phyloP scores from a whole-genome alignment of 2,888 invertebrate genomes.

The Aphidius colemani region DNA sequence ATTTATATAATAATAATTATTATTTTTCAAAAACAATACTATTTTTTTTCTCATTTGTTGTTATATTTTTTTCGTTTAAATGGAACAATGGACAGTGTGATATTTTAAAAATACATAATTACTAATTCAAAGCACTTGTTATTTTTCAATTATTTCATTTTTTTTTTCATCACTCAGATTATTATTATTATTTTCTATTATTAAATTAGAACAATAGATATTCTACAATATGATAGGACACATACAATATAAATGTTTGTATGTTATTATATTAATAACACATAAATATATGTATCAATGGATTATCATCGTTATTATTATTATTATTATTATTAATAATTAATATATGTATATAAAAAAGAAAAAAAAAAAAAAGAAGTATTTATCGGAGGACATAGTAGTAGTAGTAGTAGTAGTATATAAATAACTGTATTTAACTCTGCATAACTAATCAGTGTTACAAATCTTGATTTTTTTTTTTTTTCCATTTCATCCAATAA shows the following conservation, averaged over 20 bases:
- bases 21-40: constrained; percentile 13
- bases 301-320: constrained; percentile 29
- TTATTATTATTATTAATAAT: not conserved
- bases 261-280: constrained; percentile 24
- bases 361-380: not conserved
- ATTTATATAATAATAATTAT: constrained; percentile 32
- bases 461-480: constrained; percentile 29
- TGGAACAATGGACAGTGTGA: constrained; percentile 37
- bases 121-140: constrained; percentile 20
- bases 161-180: constrained; percentile 8
- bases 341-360: not conserved
- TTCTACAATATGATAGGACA: constrained; percentile 38
- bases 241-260: constrained; percentile 34
- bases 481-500: no score
- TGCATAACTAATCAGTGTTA: constrained; percentile 1
- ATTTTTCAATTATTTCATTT: constrained; percentile 30
- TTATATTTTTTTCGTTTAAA: constrained; percentile 25
- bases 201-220: constrained; percentile 39
- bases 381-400: constrained; percentile 25
- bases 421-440: constrained; percentile 25
- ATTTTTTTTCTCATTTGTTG: constrained; percentile 9
- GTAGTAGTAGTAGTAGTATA: constrained; percentile 27
- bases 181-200: constrained; percentile 23
- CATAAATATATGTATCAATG: constrained; percentile 37
- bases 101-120: constrained; percentile 8